Evolutionary conservation across 2,888 invertebrate genomes (phyloP).

Genomic region (Scelioninae gen. 1): DNA sequence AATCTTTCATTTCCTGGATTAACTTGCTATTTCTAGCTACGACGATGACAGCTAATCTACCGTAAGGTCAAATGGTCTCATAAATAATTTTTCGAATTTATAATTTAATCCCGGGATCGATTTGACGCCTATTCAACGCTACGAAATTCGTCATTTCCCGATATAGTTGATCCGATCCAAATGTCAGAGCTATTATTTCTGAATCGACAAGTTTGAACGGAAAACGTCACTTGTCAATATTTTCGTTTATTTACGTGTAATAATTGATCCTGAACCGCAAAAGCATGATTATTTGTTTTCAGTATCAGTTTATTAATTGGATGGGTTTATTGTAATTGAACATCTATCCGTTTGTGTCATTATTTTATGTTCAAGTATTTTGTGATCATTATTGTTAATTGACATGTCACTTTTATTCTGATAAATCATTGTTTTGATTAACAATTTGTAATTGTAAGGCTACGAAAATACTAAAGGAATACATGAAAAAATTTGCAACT

Average conservation of each 20-base stretch:
- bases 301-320: conserved; percentile 22
- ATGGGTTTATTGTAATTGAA: conserved; percentile 13
- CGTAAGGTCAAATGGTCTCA: conserved; percentile 40
- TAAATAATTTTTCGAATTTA: conserved; percentile 41
- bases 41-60: conserved; percentile 3
- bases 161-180: conserved; percentile 18
- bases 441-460: no score
- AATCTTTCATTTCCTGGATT: conserved; percentile 21
- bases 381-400: neutral
- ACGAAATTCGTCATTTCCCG: conserved; percentile 14
- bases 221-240: conserved; percentile 14
- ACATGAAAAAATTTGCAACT: no score
- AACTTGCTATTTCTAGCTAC: neutral
- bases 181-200: conserved; percentile 35
- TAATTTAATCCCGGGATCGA: conserved; percentile 35
- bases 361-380: neutral
- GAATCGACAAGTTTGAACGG: conserved; percentile 9
- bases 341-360: neutral
- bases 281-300: conserved; percentile 21
- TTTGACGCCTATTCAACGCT: neutral
- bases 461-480: no score
- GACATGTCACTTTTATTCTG: neutral
- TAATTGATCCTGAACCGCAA: conserved; percentile 11
- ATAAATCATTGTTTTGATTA: no score
- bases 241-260: conserved; percentile 26